Base-by-base conservation (phyloP, 2,113 vertebrate genomes). In the Gasterosteus nipponicus region DNA sequence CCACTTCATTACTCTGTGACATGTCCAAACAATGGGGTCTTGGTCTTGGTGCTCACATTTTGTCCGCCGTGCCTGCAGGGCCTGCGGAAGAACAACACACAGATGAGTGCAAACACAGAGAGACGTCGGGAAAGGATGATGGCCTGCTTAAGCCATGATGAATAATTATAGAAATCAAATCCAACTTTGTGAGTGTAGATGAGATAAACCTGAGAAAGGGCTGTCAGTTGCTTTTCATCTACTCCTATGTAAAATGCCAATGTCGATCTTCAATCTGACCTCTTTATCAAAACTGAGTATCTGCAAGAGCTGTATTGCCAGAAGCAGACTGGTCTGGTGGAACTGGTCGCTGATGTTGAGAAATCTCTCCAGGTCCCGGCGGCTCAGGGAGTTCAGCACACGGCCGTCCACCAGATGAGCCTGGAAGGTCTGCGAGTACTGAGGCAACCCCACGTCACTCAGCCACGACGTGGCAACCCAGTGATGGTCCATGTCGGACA, bases 391-490 rank as follows among this genome's bases (percentile, higher is more conserved):
- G 87, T 93, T 94, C 53, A 96, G 88, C 86, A 96, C 92, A 53
- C 96, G 93, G 4, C 96, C 96, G 0, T 97, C 96, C 7, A 96
- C 94, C 49, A 96, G 89, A 87, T 96, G 93, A 78, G 90, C 92
- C 26, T 95, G 95, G 87, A 96, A 96, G 68, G 91, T 93, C 87
- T 96, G 96, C 16, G 95, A 95, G 87, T 96, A 96, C 73, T 97
- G 96, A 35, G 94, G 91, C 73, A 96, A 91, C 1, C 95, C 95
- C 16, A 96, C 93, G 19, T 96, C 96, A 5, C 92, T 94, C 71
- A 97, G 93, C 95, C 96, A 96, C 1, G 95, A 94, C 31, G 95
- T 95, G 16, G 95, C 86, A 60, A 97, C 95, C 96, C 96, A 97
- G 90, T 96, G 95, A 81, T 97, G 96, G 89, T 97, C 96, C 93